Evolutionary conservation across 2,113 vertebrate species (phyloP).

Genomic region (Polyodon spathula): DNA sequence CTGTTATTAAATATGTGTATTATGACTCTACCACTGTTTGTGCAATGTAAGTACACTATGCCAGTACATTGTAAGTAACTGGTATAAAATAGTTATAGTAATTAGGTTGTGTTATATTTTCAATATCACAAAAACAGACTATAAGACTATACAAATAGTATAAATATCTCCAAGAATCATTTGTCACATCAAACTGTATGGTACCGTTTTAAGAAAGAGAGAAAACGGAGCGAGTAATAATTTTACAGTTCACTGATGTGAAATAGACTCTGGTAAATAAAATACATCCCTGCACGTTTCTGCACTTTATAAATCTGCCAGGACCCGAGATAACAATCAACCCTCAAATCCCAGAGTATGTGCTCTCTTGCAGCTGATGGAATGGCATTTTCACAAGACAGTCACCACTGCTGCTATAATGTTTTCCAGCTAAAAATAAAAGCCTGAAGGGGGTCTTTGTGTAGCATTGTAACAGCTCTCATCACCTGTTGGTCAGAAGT

Average conservation of each 20-base stretch:
- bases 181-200: background rate
- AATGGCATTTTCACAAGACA: constrained; percentile 6
- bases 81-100: too few species aligned
- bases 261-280: constrained; percentile 18
- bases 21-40: too few species aligned
- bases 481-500: background rate
- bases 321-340: constrained; percentile 10
- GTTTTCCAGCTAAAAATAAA: constrained; percentile 4
- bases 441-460: background rate
- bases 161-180: too few species aligned
- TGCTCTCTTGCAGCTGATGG: background rate
- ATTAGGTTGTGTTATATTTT: too few species aligned
- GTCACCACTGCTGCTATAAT: constrained; percentile 1
- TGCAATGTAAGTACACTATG: too few species aligned
- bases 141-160: too few species aligned
- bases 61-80: too few species aligned
- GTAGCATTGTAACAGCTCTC: background rate
- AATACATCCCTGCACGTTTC: background rate
- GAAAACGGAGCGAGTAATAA: background rate
- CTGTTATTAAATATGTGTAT: too few species aligned
- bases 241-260: constrained; percentile 20
- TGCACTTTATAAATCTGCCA: constrained; percentile 11
- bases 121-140: too few species aligned
- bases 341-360: constrained; percentile 1
- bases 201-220: background rate